Conservation (phyloP, 2,113 vertebrate genomes). For the Hippocampus abdominalis region DNA sequence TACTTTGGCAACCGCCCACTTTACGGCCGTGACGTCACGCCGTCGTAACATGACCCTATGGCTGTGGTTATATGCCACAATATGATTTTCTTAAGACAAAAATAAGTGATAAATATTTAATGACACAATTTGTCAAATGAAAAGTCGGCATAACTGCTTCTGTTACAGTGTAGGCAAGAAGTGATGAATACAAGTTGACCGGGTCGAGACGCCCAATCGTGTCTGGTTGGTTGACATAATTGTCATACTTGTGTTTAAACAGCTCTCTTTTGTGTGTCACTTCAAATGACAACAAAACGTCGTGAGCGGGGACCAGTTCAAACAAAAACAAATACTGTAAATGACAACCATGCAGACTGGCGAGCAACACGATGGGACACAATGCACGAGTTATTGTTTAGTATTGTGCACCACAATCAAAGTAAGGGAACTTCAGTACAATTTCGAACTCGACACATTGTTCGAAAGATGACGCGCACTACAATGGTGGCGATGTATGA, state of each 20-base stretch:
- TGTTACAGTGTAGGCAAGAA: neutral
- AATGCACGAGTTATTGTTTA: neutral
- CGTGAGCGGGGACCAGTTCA: neutral
- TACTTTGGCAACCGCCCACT: too few species aligned
- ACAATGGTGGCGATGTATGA: neutral
- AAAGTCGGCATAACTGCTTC: neutral
- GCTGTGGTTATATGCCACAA: too few species aligned
- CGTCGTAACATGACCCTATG: too few species aligned
- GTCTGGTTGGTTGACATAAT: constrained; percentile 39
- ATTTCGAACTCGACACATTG: neutral
- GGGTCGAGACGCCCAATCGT: neutral
- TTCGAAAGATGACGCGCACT: neutral
- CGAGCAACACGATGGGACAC: neutral
- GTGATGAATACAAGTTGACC: neutral
- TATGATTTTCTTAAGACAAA: neutral
- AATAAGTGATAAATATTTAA: neutral
- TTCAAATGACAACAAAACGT: neutral
- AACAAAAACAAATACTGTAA: neutral
- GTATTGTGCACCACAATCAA: neutral
- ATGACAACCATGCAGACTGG: neutral
- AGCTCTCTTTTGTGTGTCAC: constrained; percentile 7
- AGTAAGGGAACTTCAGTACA: neutral
- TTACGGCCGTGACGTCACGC: too few species aligned
- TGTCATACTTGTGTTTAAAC: constrained; percentile 17
- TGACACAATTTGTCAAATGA: too few species aligned